Evolutionary conservation across 2,888 invertebrate species (phyloP).

Genomic region (Ectemnius cavifrons): DNA sequence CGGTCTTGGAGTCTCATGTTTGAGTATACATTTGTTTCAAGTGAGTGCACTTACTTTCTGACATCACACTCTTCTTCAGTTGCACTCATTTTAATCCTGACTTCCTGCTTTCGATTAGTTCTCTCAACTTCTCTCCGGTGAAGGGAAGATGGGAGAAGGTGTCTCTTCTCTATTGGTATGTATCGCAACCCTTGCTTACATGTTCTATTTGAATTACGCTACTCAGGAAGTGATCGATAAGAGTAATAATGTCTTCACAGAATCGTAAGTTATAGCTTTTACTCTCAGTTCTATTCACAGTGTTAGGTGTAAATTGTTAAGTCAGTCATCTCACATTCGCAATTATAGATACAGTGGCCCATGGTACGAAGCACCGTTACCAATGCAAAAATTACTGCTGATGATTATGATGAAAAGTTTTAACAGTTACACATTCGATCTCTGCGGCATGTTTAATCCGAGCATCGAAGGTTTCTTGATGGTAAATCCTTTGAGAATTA

Average conservation of each 20-base stretch:
- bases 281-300: no score
- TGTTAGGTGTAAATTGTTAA: no score
- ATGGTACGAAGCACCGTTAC: constrained; percentile 28
- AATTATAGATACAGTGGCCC: constrained; percentile 11
- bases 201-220: neutral
- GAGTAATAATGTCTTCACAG: neutral
- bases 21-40: neutral
- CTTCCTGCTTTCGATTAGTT: no score
- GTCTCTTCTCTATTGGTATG: no score
- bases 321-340: no score
- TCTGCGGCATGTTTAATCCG: constrained; percentile 2
- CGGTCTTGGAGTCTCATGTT: neutral
- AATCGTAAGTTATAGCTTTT: neutral
- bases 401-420: constrained; percentile 27
- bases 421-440: neutral
- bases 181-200: neutral
- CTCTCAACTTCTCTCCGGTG: no score
- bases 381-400: constrained; percentile 33
- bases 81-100: no score
- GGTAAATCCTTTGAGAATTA: neutral
- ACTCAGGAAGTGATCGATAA: neutral
- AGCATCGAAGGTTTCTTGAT: neutral
- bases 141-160: no score
- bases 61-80: no score
- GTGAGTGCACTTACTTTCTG: neutral